These are phyloP conservation scores for Limenitis camilla DNA, from an alignment of 2,888 invertebrate genomes.

Conservation along the genomic window DNA sequence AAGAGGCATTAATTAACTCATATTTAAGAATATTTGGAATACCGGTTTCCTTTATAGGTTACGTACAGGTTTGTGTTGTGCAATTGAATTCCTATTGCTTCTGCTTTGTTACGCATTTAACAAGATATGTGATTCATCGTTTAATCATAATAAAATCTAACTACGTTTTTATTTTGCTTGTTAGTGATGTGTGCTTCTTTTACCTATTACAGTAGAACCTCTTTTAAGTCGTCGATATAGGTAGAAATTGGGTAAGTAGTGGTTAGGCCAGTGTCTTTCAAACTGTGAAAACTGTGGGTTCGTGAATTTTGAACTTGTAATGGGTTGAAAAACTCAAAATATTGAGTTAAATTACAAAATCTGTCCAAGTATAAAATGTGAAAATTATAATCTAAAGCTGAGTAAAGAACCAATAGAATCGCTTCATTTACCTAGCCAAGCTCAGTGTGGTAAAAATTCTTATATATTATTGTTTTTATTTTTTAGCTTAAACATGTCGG, in stretches of 20 bases:
- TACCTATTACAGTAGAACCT: too few relatives aligned
- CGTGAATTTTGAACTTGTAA: too few relatives aligned
- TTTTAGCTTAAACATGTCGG: slow-evolving; percentile 42
- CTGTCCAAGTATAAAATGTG: too few relatives aligned
- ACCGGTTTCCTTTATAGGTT: slow-evolving; percentile 31
- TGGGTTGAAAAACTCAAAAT: too few relatives aligned
- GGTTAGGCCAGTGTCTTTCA: too few relatives aligned
- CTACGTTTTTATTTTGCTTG: slow-evolving; percentile 9
- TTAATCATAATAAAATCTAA: slow-evolving; percentile 15
- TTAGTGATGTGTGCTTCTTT: neutral
- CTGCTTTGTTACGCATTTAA: slow-evolving; percentile 6
- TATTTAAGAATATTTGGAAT: slow-evolving; percentile 26
- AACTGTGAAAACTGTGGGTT: too few relatives aligned
- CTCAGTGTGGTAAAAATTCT: too few relatives aligned
- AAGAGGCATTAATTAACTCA: slow-evolving; percentile 4
- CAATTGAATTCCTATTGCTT: slow-evolving; percentile 1
- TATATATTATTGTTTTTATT: neutral
- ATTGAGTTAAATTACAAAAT: too few relatives aligned
- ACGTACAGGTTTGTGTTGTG: slow-evolving; percentile 9
- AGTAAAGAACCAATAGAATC: too few relatives aligned
- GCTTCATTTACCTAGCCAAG: neutral
- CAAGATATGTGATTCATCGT: slow-evolving; percentile 25
- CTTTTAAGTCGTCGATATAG: too few relatives aligned
- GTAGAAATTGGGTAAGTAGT: too few relatives aligned
- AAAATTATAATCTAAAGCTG: too few relatives aligned